Evolutionary conservation across 2,113 vertebrate species (phyloP).

Genomic region (Desmodus rotundus): DNA sequence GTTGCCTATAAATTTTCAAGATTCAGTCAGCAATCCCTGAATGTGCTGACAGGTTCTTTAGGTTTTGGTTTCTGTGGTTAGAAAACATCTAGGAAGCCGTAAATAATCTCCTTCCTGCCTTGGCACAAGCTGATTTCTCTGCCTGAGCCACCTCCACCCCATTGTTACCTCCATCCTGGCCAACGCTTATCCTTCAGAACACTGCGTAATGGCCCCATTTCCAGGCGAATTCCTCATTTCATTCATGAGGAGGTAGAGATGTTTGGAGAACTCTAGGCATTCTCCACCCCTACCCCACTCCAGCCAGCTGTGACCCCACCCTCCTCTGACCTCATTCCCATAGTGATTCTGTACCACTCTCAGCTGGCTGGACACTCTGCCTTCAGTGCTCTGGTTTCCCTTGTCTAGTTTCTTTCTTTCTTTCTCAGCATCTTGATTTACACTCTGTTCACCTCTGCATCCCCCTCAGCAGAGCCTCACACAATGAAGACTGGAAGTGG

Average conservation of each 20-base stretch:
- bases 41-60: conserved; percentile 63
- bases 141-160: not conserved
- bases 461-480: not conserved
- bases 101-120: conserved; percentile 42
- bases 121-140: conserved; percentile 8
- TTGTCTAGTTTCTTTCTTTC: not conserved
- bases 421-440: not conserved
- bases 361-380: not conserved
- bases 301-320: not conserved
- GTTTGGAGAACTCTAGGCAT: not conserved
- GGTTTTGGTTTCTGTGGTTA: conserved; percentile 62
- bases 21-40: not conserved
- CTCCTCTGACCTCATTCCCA: not conserved
- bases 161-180: not conserved
- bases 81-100: conserved; percentile 51
- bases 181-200: not conserved
- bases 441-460: not conserved
- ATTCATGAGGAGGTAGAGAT: not conserved
- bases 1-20: conserved; percentile 54
- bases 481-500: not conserved
- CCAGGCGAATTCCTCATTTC: not conserved
- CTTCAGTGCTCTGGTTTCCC: not conserved
- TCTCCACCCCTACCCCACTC: rapidly evolving
- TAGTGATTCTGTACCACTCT: not conserved
- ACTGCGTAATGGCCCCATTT: not conserved